Evolutionary conservation across 2,888 invertebrate species (phyloP), one percentile per base, ranked within the genome.

Genomic region (Caenorhabditis imperialis): DNA sequence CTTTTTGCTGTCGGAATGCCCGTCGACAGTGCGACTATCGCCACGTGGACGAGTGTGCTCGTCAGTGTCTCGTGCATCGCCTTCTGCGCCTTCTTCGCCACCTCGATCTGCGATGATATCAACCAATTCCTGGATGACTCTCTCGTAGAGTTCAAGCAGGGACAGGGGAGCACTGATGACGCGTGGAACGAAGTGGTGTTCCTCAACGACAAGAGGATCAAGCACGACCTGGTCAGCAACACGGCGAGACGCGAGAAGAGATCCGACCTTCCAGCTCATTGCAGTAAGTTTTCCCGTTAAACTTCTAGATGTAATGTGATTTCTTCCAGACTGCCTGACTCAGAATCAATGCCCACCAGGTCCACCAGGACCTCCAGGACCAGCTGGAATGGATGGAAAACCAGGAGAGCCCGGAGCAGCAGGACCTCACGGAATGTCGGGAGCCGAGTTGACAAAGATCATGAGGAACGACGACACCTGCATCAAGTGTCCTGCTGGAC

Each of bases 401-500:
- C 62, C 57, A 3, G 72, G 79, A 53, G 67, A 58, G 20, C 67
- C 69, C 1, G 75, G 79, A 60, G 44, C 51, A 12, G 23, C 73
- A 3, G 79, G 79, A 12, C 75, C 75, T 2, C 58, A 65, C 38
- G 79, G 79, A 51, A 72, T 77, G 71, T 70, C 72, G 10, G 73
- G 72, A 30, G 37, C 35, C 1, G 69, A 74, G 14, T 38, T 62
- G 3, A 47, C 54, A 2, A 67, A 61, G 22, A 51, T 71, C 10
- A 69, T 70, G 70, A 47, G 71, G 38, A 69, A 63, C 35, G 71
- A 75, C 44, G 62, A 65, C 23, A 67, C 54, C 3, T 81, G 81
- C 50, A 77, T 81, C 33, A 72, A 74, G 35, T 81, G 81, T 38
- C 81, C 81, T 0, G 72, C 77, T 22, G 79, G 79, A 42, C 75